Evolutionary conservation across 2,888 invertebrate genomes (phyloP), one percentile per base, ranked within the genome.

Genomic region (Aethes cnicana): DNA sequence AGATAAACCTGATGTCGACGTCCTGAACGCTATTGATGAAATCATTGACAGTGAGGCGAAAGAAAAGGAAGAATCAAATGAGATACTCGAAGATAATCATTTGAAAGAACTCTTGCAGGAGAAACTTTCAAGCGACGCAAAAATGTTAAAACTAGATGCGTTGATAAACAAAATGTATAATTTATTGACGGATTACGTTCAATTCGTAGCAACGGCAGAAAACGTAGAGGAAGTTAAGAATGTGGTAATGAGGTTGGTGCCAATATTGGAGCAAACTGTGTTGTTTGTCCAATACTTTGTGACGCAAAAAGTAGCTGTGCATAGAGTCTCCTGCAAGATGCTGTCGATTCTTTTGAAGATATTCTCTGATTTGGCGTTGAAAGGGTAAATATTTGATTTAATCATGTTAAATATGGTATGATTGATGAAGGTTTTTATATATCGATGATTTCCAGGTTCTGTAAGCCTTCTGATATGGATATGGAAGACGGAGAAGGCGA

Each of bases 401-500:
- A n/a, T n/a, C n/a, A n/a, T n/a, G n/a, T n/a, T n/a, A n/a, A n/a
- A n/a, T n/a, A n/a, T n/a, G n/a, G n/a, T n/a, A n/a, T n/a, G n/a
- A n/a, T n/a, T n/a, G n/a, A n/a, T n/a, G n/a, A n/a, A n/a, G n/a
- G n/a, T n/a, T n/a, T n/a, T n/a, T 32, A 32, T 11, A 8, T 28
- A 11, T 3, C 2, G 1, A 5, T 46, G 9, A 57, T 54, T 62
- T 47, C 47, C 91, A 99, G 99, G 9, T 99, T 99, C 82, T 98
- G 98, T 73, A 92, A 96, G 37, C 98, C 98, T 0, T 93, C 95
- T 2, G 98, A 97, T 69, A 84, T 95, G 17, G 92, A 95, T 65
- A 94, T 93, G 65, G 95, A 95, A 25, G 93, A 94, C 60, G 92
- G 93, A n/a, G 93, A 94, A 57, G 92, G 93, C 16, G 93, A 92